Percentiles rank a stretch among this genome's conserved stretches.
Evolutionary conservation across 2,888 invertebrate species (phyloP).

Genomic region (Tipula confusa): DNA sequence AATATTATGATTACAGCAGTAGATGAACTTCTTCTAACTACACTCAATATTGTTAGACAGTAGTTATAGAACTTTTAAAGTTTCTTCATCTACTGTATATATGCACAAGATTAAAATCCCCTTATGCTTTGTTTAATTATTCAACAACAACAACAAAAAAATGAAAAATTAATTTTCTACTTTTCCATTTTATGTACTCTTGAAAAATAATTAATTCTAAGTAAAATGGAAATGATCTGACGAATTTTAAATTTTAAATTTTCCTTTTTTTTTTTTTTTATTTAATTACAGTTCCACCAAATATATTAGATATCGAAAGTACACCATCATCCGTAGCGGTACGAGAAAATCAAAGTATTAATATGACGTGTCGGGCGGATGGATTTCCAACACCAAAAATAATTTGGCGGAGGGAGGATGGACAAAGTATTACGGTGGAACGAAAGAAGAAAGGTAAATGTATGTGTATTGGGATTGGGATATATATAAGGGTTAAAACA

Average conservation of each 20-base stretch:
- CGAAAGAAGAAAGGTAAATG: slow-evolving; percentile 77
- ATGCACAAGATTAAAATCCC: neutral
- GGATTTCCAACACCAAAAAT: slow-evolving; percentile 89
- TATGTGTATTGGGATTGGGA: no score
- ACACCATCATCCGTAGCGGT: slow-evolving; percentile 89
- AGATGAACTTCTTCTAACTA: neutral
- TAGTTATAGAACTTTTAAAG: neutral
- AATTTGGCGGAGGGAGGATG: slow-evolving; percentile 90
- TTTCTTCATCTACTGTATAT: neutral
- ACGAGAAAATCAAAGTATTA: slow-evolving; percentile 90
- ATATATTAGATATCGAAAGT: slow-evolving; percentile 85
- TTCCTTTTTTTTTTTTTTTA: neutral
- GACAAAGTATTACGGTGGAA: slow-evolving; percentile 78
- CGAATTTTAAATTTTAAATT: neutral
- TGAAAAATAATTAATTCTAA: neutral
- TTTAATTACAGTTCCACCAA: slow-evolving; percentile 89
- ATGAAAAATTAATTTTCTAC: no score
- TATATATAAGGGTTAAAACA: no score
- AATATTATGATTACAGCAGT: neutral
- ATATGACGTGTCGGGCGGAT: slow-evolving; percentile 83
- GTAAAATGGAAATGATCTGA: neutral
- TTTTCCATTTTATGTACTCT: no score
- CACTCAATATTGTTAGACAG: neutral
- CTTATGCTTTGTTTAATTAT: neutral
- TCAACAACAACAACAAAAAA: neutral